Percentiles rank a stretch among this genome's conserved stretches.
Conservation (phyloP, 2,113 vertebrate species). For the Alethe diademata region DNA sequence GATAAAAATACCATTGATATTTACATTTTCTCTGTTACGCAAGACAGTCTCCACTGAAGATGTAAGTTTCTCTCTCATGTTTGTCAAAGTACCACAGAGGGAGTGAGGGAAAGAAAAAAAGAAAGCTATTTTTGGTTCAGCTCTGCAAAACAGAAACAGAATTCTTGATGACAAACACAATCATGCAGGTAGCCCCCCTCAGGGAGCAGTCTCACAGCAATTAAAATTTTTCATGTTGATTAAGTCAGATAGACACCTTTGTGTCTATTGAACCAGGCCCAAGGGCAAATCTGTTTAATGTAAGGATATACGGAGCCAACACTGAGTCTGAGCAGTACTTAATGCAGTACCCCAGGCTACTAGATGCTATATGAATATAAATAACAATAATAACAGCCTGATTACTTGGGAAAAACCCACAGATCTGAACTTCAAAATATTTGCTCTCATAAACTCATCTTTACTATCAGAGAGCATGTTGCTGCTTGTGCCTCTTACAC, state of each 20-base stretch:
- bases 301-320: not conserved
- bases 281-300: not conserved
- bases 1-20: not conserved
- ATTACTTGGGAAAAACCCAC: not conserved
- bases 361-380: not conserved
- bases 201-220: not conserved
- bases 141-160: not conserved
- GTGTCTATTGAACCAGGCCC: not conserved
- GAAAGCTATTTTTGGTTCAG: not conserved
- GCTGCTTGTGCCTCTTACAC: rapidly evolving
- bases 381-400: not conserved
- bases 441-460: not conserved
- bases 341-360: not conserved
- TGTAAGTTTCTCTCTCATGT: not conserved
- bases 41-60: not conserved
- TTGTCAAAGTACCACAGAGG: not conserved
- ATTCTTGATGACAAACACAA: conserved; percentile 7
- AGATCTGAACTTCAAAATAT: not conserved
- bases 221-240: not conserved
- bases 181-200: not conserved
- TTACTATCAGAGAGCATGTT: not conserved
- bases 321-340: not conserved
- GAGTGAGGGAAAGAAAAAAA: not conserved
- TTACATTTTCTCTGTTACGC: not conserved
- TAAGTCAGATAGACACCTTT: not conserved